Percentiles rank a stretch among this genome's conserved stretches.
Conservation (phyloP, 30 jellyfish, hydroid and myxozoan species). For the Haliclystus octoradiatus region DNA sequence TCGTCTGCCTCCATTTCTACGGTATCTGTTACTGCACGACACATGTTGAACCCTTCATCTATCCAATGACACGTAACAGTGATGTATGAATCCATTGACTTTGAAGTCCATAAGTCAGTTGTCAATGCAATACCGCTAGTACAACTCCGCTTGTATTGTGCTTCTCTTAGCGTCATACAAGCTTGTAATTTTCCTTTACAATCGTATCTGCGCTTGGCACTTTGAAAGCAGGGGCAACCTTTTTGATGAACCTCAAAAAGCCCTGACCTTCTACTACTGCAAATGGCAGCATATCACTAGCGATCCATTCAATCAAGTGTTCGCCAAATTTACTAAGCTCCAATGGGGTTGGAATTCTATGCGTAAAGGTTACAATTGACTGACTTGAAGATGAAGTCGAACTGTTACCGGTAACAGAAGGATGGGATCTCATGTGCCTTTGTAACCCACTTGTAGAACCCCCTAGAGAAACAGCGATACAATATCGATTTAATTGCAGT, state of each 20-base stretch:
- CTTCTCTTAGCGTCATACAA: slow-evolving; percentile 26
- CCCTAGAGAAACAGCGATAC: too few relatives aligned
- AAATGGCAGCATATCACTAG: slow-evolving; percentile 40
- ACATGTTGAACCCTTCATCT: slow-evolving; percentile 24
- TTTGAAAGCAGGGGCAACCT: slow-evolving; percentile 31
- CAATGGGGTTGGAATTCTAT: neutral
- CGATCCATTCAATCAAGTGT: neutral
- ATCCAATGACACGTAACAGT: slow-evolving; percentile 41
- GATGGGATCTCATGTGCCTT: neutral
- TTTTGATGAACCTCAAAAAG: slow-evolving; percentile 10
- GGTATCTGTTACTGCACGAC: slow-evolving; percentile 25
- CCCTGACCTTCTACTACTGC: slow-evolving; percentile 43
- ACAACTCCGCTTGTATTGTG: slow-evolving; percentile 1
- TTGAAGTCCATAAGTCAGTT: slow-evolving; percentile 43
- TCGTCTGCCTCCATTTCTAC: slow-evolving; percentile 23
- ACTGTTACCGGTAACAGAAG: neutral
- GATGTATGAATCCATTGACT: slow-evolving; percentile 31
- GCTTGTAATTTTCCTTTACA: slow-evolving; percentile 14
- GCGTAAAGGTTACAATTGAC: neutral
- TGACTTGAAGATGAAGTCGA: neutral
- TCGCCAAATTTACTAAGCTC: neutral
- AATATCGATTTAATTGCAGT: too few relatives aligned
- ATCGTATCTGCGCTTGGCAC: slow-evolving; percentile 42
- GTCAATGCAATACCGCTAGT: slow-evolving; percentile 24
- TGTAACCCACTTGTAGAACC: neutral